phyloP scores from a whole-genome alignment of 1,140 invertebrate species.

The Steinernema khuongi region DNA sequence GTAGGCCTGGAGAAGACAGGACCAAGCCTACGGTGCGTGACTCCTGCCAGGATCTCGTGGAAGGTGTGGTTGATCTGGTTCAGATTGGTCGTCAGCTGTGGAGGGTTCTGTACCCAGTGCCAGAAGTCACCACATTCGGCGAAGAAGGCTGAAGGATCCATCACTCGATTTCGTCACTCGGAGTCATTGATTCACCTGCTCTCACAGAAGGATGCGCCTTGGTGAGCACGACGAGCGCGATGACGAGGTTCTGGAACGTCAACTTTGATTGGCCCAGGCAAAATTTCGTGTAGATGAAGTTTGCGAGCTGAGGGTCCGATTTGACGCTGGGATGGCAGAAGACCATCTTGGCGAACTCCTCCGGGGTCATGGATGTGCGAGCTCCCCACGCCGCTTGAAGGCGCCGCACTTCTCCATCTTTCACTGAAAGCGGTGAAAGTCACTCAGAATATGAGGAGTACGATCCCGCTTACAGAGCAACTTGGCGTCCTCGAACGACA shows the following conservation, averaged over 20 bases:
- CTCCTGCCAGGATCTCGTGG: background rate
- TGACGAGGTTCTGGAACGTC: background rate
- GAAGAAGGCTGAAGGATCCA: background rate
- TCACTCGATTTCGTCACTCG: no score
- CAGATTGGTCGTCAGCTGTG: background rate
- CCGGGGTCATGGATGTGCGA: background rate
- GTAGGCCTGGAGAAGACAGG: background rate
- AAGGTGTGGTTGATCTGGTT: background rate
- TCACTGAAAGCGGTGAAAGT: background rate
- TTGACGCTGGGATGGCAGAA: background rate
- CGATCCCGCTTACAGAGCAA: conserved; percentile 10
- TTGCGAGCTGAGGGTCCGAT: background rate
- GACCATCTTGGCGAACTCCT: background rate
- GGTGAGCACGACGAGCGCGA: background rate
- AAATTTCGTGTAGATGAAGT: background rate
- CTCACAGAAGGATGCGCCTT: background rate
- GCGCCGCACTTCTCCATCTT: background rate
- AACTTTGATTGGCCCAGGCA: background rate
- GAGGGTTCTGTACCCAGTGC: background rate
- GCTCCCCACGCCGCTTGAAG: background rate
- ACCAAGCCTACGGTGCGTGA: background rate
- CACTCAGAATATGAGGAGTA: background rate
- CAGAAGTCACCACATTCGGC: background rate
- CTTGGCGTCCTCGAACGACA: background rate
- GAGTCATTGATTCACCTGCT: background rate